Percentiles rank a stretch among this genome's conserved stretches.
These are phyloP conservation scores for Spilogale gracilis DNA, from an alignment of 2,113 vertebrate genomes.

Conservation along the genomic window DNA sequence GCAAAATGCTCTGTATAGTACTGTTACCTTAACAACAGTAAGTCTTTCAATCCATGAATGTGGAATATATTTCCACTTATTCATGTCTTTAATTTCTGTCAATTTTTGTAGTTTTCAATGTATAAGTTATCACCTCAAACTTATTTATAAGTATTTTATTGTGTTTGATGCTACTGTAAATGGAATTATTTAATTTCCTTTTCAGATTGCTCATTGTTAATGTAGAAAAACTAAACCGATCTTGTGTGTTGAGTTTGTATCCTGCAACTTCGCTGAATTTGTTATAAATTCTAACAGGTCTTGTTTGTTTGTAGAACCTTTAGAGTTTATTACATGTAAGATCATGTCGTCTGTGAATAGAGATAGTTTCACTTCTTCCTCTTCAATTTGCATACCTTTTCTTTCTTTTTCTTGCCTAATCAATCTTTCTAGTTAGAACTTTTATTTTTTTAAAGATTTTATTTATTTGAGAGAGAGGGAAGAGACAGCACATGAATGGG, in stretches of 20 bases:
- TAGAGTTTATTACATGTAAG: background rate
- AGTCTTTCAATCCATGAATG: background rate
- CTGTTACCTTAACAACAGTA: background rate
- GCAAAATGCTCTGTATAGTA: background rate
- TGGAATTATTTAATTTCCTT: constrained; percentile 6
- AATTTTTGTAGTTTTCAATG: background rate
- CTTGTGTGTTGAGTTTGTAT: background rate
- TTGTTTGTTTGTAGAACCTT: background rate
- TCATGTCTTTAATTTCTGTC: background rate
- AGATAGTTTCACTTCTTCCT: constrained; percentile 6
- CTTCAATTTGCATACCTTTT: background rate
- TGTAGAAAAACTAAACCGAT: background rate
- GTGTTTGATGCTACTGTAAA: background rate
- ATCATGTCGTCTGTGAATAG: background rate
- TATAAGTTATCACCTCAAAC: background rate
- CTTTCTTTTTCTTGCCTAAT: background rate
- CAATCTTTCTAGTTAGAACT: background rate
- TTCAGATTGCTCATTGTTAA: background rate
- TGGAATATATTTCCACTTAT: background rate
- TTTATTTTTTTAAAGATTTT: background rate
- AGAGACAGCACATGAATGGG: background rate
- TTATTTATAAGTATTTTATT: constrained; percentile 17
- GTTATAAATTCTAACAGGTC: background rate
- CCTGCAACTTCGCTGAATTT: background rate
- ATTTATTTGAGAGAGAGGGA: background rate